A percentile compares a stretch with the other conserved stretches of the same genome.
Evolutionary conservation across 2,113 vertebrate species (phyloP).

Genomic region (Onychostruthus taczanowskii): DNA sequence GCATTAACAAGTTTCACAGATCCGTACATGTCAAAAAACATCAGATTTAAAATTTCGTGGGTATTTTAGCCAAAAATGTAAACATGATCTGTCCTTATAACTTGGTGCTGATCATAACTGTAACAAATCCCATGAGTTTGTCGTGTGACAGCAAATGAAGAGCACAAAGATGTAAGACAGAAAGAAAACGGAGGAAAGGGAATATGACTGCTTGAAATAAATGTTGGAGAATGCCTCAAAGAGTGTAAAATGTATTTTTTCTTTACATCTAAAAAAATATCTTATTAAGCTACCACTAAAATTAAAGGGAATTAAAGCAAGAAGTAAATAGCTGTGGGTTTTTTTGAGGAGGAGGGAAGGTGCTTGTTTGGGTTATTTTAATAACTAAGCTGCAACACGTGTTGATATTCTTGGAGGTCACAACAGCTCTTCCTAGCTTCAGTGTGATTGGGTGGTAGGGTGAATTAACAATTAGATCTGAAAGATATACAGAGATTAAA

Average conservation of each 20-base stretch:
- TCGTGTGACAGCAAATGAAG: neutral
- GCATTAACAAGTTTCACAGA: neutral
- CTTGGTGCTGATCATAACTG: neutral
- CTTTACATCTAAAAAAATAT: neutral
- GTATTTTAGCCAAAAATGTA: neutral
- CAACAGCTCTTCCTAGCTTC: neutral
- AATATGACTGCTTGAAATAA: neutral
- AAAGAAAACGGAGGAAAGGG: neutral
- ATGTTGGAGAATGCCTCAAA: neutral
- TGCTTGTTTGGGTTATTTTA: neutral
- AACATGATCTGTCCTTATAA: neutral
- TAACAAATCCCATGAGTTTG: neutral
- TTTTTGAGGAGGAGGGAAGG: accelerated
- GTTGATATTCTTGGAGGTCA: neutral
- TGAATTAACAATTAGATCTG: neutral
- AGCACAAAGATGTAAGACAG: neutral
- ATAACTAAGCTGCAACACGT: neutral
- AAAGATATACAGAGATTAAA: neutral
- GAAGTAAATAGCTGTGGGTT: neutral
- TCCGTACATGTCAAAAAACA: neutral
- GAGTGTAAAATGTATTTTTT: neutral
- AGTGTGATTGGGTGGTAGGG: neutral
- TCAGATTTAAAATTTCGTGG: neutral
- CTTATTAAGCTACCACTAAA: neutral
- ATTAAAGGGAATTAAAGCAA: neutral